Evolutionary conservation across 2,888 invertebrate genomes (phyloP).

Genomic region (Trachelus stipa): DNA sequence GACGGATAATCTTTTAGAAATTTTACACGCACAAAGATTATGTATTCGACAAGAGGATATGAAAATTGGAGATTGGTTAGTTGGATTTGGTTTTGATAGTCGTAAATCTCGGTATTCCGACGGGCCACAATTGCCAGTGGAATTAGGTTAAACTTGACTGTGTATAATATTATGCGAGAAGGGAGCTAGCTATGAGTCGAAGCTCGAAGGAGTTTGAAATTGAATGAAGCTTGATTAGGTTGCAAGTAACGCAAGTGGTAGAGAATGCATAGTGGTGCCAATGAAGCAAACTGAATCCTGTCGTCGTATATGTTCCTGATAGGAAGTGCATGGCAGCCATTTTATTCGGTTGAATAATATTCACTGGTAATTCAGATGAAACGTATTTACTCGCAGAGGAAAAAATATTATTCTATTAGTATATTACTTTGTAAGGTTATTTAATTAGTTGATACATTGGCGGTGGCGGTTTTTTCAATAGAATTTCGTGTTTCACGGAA

Average conservation of each 20-base stretch:
- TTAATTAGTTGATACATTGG: not conserved
- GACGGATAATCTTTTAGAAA: too few relatives aligned
- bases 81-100: too few relatives aligned
- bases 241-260: not conserved
- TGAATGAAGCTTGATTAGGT: not conserved
- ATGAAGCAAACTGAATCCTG: not conserved
- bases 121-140: not conserved
- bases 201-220: too few relatives aligned
- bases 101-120: not conserved
- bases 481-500: not conserved
- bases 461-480: not conserved
- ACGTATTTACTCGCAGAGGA: not conserved
- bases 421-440: not conserved
- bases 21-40: too few relatives aligned
- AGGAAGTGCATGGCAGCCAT: not conserved
- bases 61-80: too few relatives aligned
- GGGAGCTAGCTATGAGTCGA: not conserved
- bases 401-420: not conserved
- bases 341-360: not conserved
- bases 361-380: not conserved
- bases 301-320: not conserved
- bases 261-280: not conserved
- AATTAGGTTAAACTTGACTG: not conserved
- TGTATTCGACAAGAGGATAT: too few relatives aligned
- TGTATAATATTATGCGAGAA: not conserved